These are phyloP conservation scores for Apteryx owenii DNA, from an alignment of 2,113 vertebrate genomes.

Conservation along the genomic window DNA sequence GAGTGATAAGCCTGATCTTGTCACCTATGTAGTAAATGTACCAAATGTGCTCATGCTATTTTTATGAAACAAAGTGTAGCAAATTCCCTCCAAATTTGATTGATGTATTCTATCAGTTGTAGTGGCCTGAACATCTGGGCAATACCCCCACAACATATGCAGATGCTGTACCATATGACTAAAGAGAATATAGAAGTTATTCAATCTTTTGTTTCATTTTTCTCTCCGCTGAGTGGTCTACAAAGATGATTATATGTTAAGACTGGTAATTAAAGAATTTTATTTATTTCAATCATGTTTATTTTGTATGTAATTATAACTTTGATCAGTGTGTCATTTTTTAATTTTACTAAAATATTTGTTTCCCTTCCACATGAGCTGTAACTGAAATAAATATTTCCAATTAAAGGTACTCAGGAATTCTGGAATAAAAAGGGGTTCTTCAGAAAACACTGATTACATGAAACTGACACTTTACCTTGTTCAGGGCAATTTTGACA, in stretches of 20 bases:
- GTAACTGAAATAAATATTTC: background rate
- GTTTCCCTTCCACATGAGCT: background rate
- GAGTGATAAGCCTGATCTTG: background rate
- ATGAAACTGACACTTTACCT: background rate
- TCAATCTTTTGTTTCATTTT: background rate
- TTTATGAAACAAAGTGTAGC: background rate
- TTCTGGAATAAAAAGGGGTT: background rate
- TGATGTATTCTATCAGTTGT: background rate
- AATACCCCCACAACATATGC: background rate
- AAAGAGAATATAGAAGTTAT: background rate
- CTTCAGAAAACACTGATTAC: background rate
- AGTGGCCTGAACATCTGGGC: background rate
- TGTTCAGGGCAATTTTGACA: background rate
- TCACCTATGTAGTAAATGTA: background rate
- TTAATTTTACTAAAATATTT: background rate
- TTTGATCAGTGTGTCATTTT: background rate
- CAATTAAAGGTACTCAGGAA: background rate
- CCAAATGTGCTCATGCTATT: background rate
- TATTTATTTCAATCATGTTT: background rate
- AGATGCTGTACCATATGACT: background rate
- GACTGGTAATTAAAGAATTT: background rate
- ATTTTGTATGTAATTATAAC: background rate
- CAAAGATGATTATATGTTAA: background rate
- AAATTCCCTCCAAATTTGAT: background rate
- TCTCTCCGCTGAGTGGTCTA: background rate